These are phyloP conservation scores for Peromyscus eremicus DNA, from an alignment of 2,797 vertebrate genomes.

Conservation along the genomic window DNA sequence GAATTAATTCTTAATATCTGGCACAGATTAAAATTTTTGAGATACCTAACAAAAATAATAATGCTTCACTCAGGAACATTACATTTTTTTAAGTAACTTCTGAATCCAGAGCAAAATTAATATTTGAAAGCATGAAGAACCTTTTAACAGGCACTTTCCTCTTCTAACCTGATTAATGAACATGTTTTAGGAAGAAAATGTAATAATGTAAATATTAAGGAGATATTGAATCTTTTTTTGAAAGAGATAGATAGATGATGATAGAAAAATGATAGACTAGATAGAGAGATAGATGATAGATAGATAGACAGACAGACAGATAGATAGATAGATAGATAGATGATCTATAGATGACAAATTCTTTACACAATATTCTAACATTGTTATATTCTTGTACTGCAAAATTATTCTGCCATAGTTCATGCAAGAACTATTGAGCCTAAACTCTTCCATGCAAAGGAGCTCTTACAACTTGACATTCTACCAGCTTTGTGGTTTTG, in stretches of 20 bases:
- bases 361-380: neutral
- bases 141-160: neutral
- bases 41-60: slow-evolving; percentile 78
- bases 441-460: neutral
- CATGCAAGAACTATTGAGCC: neutral
- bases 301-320: neutral
- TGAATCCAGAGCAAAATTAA: slow-evolving; percentile 32
- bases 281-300: neutral
- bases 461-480: neutral
- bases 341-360: neutral
- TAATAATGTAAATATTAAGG: slow-evolving; percentile 21
- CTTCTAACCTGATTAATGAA: slow-evolving; percentile 8
- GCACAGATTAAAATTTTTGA: slow-evolving; percentile 81
- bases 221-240: neutral
- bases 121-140: slow-evolving; percentile 32
- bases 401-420: slow-evolving; percentile 20
- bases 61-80: slow-evolving; percentile 57
- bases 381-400: neutral
- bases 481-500: neutral
- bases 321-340: neutral
- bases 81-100: slow-evolving; percentile 48
- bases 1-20: slow-evolving; percentile 77
- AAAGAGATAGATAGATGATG: too few relatives aligned
- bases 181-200: neutral
- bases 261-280: neutral